A percentile compares a stretch with the other conserved stretches of the same genome.
These are phyloP conservation scores for Tetramorium parvispinum DNA, from an alignment of 1,140 invertebrate species.

Conservation along the genomic window DNA sequence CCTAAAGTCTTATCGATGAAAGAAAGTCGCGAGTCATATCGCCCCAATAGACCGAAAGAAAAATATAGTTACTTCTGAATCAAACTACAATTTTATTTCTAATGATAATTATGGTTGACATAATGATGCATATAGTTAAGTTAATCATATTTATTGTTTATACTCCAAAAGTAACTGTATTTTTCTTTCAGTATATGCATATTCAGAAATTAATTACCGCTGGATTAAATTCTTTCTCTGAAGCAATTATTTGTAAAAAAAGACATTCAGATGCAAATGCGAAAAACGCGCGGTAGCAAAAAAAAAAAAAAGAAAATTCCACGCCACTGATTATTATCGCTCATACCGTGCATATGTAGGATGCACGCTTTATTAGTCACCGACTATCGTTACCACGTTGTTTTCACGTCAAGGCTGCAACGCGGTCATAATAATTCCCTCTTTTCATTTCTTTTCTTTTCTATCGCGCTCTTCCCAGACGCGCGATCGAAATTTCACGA, in stretches of 20 bases:
- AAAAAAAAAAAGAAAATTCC: slow-evolving; percentile 8
- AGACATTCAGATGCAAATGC: neutral
- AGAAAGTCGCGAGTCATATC: neutral
- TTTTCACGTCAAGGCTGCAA: slow-evolving; percentile 54
- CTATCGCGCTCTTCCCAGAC: neutral
- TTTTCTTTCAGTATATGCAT: neutral
- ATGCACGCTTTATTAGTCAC: slow-evolving; percentile 35
- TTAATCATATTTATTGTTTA: too few relatives aligned
- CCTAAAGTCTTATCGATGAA: neutral
- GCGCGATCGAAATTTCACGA: neutral
- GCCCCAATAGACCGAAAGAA: too few relatives aligned
- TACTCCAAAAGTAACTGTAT: too few relatives aligned
- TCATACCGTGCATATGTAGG: neutral
- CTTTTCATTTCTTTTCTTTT: slow-evolving; percentile 35
- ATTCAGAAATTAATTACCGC: neutral
- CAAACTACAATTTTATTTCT: too few relatives aligned
- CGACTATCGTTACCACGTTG: slow-evolving; percentile 39
- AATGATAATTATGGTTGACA: too few relatives aligned
- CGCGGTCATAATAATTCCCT: slow-evolving; percentile 7
- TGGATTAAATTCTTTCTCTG: neutral
- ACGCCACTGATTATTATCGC: slow-evolving; percentile 28
- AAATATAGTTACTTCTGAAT: too few relatives aligned
- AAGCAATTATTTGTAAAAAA: neutral
- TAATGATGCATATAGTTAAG: too few relatives aligned
- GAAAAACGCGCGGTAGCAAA: neutral